Evolutionary conservation across 2,113 vertebrate genomes (phyloP).

Genomic region (Salvelinus namaycush): DNA sequence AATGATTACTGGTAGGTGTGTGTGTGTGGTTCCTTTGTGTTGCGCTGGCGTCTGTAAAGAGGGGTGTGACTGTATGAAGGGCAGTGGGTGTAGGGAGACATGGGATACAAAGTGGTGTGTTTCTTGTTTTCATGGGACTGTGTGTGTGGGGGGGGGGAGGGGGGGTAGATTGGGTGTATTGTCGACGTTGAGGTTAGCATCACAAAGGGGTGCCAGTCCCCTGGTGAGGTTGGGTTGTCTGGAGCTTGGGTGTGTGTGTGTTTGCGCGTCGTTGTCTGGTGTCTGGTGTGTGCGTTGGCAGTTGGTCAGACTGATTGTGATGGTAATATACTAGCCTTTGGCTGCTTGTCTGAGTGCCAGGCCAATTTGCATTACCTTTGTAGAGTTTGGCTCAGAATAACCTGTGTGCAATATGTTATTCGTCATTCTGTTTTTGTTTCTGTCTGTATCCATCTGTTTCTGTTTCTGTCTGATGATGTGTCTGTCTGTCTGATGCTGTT

Average conservation of each 20-base stretch:
- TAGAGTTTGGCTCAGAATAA: not conserved
- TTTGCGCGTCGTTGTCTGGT: not conserved
- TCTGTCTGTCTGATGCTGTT: too few relatives aligned
- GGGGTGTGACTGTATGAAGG: conserved; percentile 8
- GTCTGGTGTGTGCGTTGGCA: not conserved
- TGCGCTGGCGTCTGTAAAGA: not conserved
- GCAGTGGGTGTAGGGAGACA: not conserved
- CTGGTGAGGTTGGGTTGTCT: conserved; percentile 6
- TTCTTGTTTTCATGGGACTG: not conserved
- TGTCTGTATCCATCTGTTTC: not conserved
- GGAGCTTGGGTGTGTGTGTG: not conserved
- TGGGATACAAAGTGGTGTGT: not conserved
- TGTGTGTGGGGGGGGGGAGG: too few relatives aligned
- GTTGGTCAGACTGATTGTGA: conserved; percentile 10
- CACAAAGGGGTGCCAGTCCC: conserved; percentile 14
- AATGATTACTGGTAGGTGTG: conserved; percentile 20
- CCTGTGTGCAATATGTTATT: not conserved
- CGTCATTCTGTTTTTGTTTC: not conserved
- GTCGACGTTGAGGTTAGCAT: conserved; percentile 32
- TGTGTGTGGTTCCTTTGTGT: not conserved
- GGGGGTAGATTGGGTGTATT: not conserved
- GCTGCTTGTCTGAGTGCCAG: conserved; percentile 6
- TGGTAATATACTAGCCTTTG: conserved; percentile 10
- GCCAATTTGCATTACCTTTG: conserved; percentile 10
- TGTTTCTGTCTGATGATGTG: not conserved